Base-by-base conservation (phyloP, 2,113 vertebrate species). In the Oreocharis arfaki region DNA sequence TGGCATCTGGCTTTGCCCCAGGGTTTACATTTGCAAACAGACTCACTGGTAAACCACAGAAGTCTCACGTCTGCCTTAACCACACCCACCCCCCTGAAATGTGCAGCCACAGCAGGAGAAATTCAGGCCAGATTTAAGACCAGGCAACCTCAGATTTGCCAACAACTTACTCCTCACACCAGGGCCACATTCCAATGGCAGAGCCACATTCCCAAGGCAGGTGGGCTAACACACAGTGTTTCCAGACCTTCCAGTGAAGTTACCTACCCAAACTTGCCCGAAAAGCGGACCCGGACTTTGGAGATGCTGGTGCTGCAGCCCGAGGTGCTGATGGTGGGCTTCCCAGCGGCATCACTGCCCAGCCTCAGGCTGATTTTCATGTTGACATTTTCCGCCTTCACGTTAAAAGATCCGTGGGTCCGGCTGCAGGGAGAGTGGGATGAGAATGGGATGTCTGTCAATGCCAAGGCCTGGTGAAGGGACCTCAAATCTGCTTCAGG, bases 191-290 rank as follows among this genome's bases (percentile, higher is more conserved):
- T 70, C 17, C 55, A 13, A 11, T 17, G 47, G 32, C n/a, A 39
- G 8, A 59, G 32, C 16, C 33, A 26, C 17, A 0, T 23, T 37
- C 33, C 52, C 10, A 3, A 1, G 2, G 46, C 75, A 77, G 53
- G 20, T 4, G 28, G 61, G 28, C 6, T 26, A 23, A 16, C 21
- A 10, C 3, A 3, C 8, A 39, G 13, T 0, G 0, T 24, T 68
- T 56, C 46, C 6, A 41, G 30, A 26, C 4, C 50, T 32, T 6
- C 4, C 9, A 1, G 26, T 16, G 47, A 35, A 13, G 24, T 15
- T 60, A 96, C 97, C 0, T 97, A 98, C 98, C 84, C 95, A 6
- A 96, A 4, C 6, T 3, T 92, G 94, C 95, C 92, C 0, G 82
- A 96, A 39, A 97, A 47, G 15, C 0, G 80, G 5, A 96, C 6